A percentile compares a stretch with the other conserved stretches of the same genome.
phyloP scores from a whole-genome alignment of 2,113 vertebrate species.

The Microcebus lehilahytsara region DNA sequence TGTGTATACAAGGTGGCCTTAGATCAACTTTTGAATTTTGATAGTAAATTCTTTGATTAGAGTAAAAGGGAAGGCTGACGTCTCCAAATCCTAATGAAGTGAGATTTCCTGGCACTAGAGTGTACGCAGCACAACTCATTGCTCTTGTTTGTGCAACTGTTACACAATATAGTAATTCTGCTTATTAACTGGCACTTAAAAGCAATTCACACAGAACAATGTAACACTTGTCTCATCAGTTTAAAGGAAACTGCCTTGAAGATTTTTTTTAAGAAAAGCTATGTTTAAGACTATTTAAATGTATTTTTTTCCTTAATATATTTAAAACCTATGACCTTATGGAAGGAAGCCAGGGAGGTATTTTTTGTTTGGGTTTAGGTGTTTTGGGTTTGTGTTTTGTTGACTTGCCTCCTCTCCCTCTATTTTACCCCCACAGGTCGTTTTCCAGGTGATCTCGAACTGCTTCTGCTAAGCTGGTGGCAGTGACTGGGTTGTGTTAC shows the following conservation, averaged over 20 bases:
- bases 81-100: not conserved
- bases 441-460: not conserved
- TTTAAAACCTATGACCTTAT: not conserved
- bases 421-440: not conserved
- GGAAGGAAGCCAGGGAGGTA: not conserved
- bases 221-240: not conserved
- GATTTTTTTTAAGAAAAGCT: constrained; percentile 5
- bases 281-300: not conserved
- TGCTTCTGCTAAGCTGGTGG: not conserved
- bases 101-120: not conserved
- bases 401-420: not conserved
- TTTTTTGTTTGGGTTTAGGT: not conserved
- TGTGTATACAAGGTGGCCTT: not conserved
- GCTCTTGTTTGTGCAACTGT: not conserved
- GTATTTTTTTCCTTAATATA: not conserved
- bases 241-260: constrained; percentile 22
- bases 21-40: not conserved
- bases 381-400: not conserved
- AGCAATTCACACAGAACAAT: not conserved
- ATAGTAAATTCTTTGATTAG: not conserved
- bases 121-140: not conserved
- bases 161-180: not conserved
- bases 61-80: not conserved
- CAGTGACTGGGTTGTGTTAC: not conserved
- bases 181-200: not conserved